phyloP scores from a whole-genome alignment of 2,888 invertebrate species.

The Eulithis prunata region DNA sequence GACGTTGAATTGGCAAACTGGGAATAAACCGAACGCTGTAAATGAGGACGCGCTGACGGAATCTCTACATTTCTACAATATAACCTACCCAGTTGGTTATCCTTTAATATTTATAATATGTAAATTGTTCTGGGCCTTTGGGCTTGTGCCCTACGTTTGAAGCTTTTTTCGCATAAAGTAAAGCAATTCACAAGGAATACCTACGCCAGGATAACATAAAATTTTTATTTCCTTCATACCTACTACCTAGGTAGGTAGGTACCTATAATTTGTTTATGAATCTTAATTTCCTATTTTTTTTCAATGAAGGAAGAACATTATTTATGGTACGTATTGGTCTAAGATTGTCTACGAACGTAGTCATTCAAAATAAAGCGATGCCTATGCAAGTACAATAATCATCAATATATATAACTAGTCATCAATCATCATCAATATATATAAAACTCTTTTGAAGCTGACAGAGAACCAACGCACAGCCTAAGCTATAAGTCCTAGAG shows the following conservation, averaged over 20 bases:
- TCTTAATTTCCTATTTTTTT: too few species aligned
- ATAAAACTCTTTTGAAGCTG: too few species aligned
- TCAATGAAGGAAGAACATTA: too few species aligned
- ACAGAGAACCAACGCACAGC: too few species aligned
- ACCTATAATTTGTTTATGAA: too few species aligned
- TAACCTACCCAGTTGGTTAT: slow-evolving; percentile 50
- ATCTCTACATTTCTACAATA: slow-evolving; percentile 35
- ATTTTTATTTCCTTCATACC: slow-evolving; percentile 50
- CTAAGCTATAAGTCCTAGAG: too few species aligned
- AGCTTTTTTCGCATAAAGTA: slow-evolving; percentile 60
- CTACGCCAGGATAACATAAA: slow-evolving; percentile 47
- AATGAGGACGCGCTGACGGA: slow-evolving; percentile 4
- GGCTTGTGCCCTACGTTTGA: slow-evolving; percentile 49
- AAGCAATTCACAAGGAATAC: slow-evolving; percentile 49
- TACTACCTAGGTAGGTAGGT: too few species aligned
- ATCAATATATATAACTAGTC: too few species aligned
- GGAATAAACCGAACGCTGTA: slow-evolving; percentile 7
- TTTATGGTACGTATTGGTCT: too few species aligned
- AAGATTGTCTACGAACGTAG: too few species aligned
- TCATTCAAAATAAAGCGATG: slow-evolving; percentile 19
- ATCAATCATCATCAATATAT: too few species aligned
- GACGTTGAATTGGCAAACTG: not conserved
- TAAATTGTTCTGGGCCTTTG: slow-evolving; percentile 67
- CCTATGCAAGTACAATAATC: slow-evolving; percentile 40
- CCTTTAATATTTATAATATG: slow-evolving; percentile 69